A percentile compares a stretch with the other conserved stretches of the same genome.
These are phyloP conservation scores for Rhimphoctona megacephalus DNA, from an alignment of 2,888 invertebrate genomes.

Conservation along the genomic window DNA sequence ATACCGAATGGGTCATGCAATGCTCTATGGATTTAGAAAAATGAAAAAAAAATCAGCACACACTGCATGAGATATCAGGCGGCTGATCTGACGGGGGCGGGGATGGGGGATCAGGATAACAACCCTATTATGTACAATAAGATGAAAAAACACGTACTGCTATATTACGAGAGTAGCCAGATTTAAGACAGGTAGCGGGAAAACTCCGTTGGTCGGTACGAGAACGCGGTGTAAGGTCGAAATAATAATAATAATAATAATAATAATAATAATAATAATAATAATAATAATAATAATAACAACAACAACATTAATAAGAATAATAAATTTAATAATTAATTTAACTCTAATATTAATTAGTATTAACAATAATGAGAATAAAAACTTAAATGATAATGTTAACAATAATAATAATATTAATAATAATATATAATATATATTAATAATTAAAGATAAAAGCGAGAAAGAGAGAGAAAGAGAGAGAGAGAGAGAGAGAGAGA, in stretches of 20 bases:
- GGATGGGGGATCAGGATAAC: neutral
- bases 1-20: conserved; percentile 46
- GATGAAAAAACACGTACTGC: conserved; percentile 44
- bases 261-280: conserved; percentile 64
- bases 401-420: conserved; percentile 47
- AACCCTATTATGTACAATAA: conserved; percentile 60
- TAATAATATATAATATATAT: conserved; percentile 25
- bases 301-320: conserved; percentile 10
- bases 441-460: conserved; percentile 27
- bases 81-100: neutral
- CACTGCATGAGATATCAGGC: conserved; percentile 21
- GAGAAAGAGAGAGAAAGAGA: conserved; percentile 64
- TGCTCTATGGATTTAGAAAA: conserved; percentile 7
- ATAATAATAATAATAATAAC: conserved; percentile 48
- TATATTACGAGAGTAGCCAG: conserved; percentile 51
- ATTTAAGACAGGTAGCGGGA: conserved; percentile 30
- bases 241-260: conserved; percentile 44
- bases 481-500: conserved; percentile 62
- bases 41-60: neutral
- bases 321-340: conserved; percentile 28
- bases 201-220: conserved; percentile 57
- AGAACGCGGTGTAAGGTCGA: conserved; percentile 57
- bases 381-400: conserved; percentile 44
- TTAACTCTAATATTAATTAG: conserved; percentile 35
- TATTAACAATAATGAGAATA: conserved; percentile 63